Evolutionary conservation across 2,113 vertebrate species (phyloP).

Genomic region (Vulpes lagopus): DNA sequence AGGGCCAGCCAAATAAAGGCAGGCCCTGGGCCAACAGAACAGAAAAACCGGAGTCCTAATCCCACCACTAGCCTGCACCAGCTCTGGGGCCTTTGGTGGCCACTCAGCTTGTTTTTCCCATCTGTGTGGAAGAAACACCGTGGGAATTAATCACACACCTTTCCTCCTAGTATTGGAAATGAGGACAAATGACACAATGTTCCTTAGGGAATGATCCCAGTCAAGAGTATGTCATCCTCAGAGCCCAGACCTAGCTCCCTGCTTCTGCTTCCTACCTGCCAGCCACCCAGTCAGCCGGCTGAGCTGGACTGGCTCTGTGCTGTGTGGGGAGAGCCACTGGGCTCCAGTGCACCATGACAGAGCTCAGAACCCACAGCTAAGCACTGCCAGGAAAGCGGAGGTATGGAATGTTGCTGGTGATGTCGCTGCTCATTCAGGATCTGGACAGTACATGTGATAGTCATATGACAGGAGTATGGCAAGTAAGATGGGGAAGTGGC

Average conservation of each 20-base stretch:
- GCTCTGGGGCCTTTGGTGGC: background rate
- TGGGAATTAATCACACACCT: background rate
- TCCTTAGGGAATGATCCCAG: background rate
- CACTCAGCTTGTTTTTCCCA: background rate
- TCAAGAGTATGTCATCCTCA: background rate
- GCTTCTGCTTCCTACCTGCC: background rate
- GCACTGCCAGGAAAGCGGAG: too few species aligned
- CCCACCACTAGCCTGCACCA: background rate
- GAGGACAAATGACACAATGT: background rate
- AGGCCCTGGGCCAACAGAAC: background rate
- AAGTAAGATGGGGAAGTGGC: background rate
- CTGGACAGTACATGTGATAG: background rate
- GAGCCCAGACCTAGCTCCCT: background rate
- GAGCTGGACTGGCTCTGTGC: background rate
- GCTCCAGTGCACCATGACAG: background rate
- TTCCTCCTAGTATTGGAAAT: background rate
- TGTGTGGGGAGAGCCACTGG: too few species aligned
- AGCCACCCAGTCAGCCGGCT: background rate
- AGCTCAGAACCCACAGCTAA: background rate
- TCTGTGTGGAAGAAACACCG: background rate
- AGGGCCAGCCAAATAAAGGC: background rate
- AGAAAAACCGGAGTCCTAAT: background rate
- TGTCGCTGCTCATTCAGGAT: background rate
- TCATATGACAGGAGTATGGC: background rate
- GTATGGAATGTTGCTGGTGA: background rate